Conservation (phyloP, 2,113 vertebrate species). For the Typhlomys cinereus region DNA sequence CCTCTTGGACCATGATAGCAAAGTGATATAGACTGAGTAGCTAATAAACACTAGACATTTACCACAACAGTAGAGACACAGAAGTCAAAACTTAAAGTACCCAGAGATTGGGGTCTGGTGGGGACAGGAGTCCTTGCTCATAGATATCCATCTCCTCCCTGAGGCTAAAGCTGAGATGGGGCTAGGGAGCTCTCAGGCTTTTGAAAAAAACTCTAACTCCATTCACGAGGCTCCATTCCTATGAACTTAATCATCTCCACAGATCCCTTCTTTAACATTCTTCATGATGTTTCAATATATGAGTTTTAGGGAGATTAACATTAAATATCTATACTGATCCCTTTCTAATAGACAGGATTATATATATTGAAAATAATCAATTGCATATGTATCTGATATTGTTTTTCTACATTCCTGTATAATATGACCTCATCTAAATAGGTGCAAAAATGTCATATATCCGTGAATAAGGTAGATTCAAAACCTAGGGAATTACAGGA, state of each 20-base stretch:
- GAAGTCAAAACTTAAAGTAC: neutral
- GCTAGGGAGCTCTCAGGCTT: fast-evolving
- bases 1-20: neutral
- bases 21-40: neutral
- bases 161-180: neutral
- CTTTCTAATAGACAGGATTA: neutral
- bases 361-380: neutral
- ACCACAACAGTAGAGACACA: neutral
- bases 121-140: neutral
- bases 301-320: neutral
- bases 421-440: neutral
- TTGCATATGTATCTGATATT: neutral
- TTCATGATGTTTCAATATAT: neutral
- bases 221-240: neutral
- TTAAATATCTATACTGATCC: neutral
- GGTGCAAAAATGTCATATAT: neutral
- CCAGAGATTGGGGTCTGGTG: neutral
- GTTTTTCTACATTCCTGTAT: neutral
- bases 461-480: neutral
- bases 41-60: neutral
- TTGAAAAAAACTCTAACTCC: neutral
- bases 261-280: neutral
- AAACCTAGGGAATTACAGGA: neutral
- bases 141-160: fast-evolving
- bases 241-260: neutral